A percentile compares a stretch with the other conserved stretches of the same genome.
Evolutionary conservation across 2,888 invertebrate genomes (phyloP).

Genomic region (Xylophagus ater): DNA sequence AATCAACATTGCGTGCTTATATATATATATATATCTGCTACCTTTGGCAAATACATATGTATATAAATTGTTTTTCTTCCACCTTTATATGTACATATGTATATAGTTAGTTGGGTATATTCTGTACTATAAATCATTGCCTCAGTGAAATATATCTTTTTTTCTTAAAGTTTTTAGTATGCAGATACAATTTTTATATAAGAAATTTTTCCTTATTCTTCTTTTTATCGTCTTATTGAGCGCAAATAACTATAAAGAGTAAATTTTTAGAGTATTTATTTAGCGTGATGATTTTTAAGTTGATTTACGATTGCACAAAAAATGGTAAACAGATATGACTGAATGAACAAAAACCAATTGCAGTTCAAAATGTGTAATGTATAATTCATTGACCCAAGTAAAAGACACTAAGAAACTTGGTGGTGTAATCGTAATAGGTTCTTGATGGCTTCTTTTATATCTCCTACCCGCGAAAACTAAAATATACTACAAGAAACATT

Average conservation of each 20-base stretch:
- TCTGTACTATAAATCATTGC: constrained; percentile 14
- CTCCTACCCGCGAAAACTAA: too few relatives aligned
- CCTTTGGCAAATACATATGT: too few relatives aligned
- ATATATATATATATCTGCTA: too few relatives aligned
- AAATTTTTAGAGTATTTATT: constrained; percentile 2
- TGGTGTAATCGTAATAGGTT: too few relatives aligned
- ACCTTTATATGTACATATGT: too few relatives aligned
- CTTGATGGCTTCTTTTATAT: too few relatives aligned
- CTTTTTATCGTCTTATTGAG: background rate
- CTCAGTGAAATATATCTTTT: background rate
- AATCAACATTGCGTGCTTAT: constrained; percentile 15
- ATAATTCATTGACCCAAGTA: too few relatives aligned
- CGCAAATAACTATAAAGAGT: constrained; percentile 3
- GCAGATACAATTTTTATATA: background rate
- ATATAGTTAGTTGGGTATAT: constrained; percentile 10
- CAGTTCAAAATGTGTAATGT: too few relatives aligned
- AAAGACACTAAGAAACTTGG: too few relatives aligned
- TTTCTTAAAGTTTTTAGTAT: background rate
- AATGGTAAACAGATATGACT: constrained; percentile 9
- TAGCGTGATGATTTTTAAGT: constrained; percentile 12
- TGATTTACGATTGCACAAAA: constrained; percentile 10
- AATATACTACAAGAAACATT: too few relatives aligned
- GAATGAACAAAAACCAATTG: too few relatives aligned
- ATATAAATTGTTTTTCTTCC: too few relatives aligned
- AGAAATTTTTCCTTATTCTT: background rate